These are phyloP conservation scores for Macrosteles quadrilineatus DNA, from an alignment of 1,140 invertebrate genomes.

Conservation along the genomic window DNA sequence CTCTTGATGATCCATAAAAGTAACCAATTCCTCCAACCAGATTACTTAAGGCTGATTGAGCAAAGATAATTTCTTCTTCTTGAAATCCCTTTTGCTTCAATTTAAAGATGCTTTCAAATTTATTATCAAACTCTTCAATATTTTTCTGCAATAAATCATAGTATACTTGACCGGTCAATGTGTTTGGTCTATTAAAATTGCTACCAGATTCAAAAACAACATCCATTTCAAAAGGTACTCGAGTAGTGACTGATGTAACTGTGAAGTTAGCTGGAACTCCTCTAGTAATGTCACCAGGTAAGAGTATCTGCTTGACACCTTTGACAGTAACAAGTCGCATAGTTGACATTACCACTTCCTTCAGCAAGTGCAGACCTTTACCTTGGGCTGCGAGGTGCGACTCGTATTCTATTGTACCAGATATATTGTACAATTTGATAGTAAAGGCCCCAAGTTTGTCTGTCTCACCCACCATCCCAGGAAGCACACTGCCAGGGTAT, in stretches of 20 bases:
- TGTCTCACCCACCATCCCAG: conserved; percentile 75
- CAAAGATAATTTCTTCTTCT: conserved; percentile 72
- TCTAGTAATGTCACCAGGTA: conserved; percentile 52
- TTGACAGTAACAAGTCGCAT: conserved; percentile 61
- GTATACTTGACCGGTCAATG: conserved; percentile 63
- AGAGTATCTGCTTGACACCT: conserved; percentile 59
- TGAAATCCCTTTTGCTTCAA: conserved; percentile 71
- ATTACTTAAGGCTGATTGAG: conserved; percentile 89
- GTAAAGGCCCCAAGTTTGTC: conserved; percentile 77
- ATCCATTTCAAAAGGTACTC: conserved; percentile 82
- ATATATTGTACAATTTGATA: conserved; percentile 52
- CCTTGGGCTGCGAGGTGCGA: conserved; percentile 72
- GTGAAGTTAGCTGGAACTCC: conserved; percentile 72
- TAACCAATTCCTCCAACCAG: conserved; percentile 96
- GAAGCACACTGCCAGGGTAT: conserved; percentile 55
- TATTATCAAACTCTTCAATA: conserved; percentile 60
- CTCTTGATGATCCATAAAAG: conserved; percentile 90
- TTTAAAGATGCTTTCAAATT: conserved; percentile 73
- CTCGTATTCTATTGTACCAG: conserved; percentile 56
- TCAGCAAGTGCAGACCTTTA: conserved; percentile 71
- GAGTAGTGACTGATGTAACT: conserved; percentile 75
- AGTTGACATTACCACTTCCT: conserved; percentile 73
- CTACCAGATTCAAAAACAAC: conserved; percentile 80
- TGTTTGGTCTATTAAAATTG: conserved; percentile 56
- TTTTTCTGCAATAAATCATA: conserved; percentile 62